Evolutionary conservation across 1,140 invertebrate species (phyloP).

Genomic region (Harpegnathos saltator): DNA sequence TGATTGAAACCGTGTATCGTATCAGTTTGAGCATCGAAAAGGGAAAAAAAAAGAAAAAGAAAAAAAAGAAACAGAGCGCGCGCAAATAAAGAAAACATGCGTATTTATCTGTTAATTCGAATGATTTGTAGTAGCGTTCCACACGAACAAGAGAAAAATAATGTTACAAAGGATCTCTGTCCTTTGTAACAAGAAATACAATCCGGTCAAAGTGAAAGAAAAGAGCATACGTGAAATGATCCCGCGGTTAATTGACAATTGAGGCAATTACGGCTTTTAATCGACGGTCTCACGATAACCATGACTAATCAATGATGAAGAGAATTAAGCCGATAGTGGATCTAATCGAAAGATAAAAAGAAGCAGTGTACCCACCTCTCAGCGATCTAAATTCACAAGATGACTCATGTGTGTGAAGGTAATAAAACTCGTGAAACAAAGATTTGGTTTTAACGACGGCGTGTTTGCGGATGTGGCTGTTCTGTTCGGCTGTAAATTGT

Average conservation of each 20-base stretch:
- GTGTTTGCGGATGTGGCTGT: too few species aligned
- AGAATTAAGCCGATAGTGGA: constrained; percentile 26
- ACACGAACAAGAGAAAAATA: too few species aligned
- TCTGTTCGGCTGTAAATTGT: too few species aligned
- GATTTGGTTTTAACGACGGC: background rate
- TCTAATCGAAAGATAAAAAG: background rate
- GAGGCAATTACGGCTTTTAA: constrained; percentile 65
- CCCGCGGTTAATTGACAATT: constrained; percentile 54
- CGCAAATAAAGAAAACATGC: too few species aligned
- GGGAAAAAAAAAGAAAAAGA: too few species aligned
- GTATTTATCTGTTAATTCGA: too few species aligned
- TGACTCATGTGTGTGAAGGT: background rate
- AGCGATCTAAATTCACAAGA: background rate
- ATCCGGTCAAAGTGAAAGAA: background rate
- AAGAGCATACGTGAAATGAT: constrained; percentile 42
- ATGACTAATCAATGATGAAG: constrained; percentile 48
- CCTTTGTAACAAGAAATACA: background rate
- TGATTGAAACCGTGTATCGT: too few species aligned
- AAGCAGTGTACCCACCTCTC: background rate
- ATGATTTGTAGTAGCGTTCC: too few species aligned
- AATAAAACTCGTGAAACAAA: constrained; percentile 18
- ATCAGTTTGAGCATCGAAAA: too few species aligned
- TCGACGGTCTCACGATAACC: constrained; percentile 58
- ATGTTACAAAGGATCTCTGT: too few species aligned
- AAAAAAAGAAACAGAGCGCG: too few species aligned